Evolutionary conservation across 2,113 vertebrate species (phyloP).

Genomic region (Strigops habroptila): DNA sequence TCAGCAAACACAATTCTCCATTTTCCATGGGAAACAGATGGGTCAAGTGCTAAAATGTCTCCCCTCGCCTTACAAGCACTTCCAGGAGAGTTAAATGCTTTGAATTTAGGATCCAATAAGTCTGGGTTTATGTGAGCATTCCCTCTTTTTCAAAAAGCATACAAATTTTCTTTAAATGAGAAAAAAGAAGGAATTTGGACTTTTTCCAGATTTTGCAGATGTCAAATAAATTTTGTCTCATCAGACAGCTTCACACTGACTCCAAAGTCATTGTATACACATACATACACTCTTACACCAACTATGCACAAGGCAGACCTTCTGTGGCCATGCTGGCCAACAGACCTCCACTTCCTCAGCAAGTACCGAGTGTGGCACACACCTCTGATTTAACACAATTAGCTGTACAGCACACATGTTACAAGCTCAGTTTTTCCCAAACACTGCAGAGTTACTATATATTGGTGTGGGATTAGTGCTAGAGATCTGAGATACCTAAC

Average conservation of each 20-base stretch:
- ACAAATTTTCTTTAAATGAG: neutral
- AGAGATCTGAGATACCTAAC: neutral
- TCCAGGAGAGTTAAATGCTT: neutral
- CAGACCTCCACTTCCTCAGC: neutral
- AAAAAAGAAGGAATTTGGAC: neutral
- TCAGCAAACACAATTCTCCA: neutral
- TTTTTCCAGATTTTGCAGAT: neutral
- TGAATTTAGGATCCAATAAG: neutral
- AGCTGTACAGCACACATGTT: neutral
- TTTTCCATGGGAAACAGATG: neutral
- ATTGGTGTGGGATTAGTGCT: neutral
- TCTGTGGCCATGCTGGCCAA: neutral
- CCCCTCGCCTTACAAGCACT: neutral
- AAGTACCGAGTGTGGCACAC: neutral
- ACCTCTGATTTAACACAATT: neutral
- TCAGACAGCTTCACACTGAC: neutral
- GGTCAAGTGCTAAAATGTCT: neutral
- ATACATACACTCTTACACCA: neutral
- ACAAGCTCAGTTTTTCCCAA: neutral
- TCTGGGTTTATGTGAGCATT: neutral
- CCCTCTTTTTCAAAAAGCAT: neutral
- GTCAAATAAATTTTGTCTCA: neutral
- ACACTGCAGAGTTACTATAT: neutral
- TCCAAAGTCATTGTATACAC: neutral
- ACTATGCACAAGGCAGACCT: neutral